Evolutionary conservation across 2,888 invertebrate species (phyloP).

Genomic region (Lasioglossum pauxillum): DNA sequence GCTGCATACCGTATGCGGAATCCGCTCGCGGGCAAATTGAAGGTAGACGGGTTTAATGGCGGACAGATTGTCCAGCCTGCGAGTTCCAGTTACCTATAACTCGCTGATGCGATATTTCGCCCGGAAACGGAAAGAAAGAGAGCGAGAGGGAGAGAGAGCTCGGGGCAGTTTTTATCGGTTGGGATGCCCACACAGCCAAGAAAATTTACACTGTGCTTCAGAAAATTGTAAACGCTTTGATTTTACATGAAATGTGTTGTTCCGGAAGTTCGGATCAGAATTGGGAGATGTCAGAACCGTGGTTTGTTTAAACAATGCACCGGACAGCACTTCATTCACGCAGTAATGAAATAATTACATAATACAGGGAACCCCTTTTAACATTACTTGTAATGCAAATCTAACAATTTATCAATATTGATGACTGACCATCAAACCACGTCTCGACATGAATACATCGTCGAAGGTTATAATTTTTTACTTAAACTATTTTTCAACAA

Average conservation of each 20-base stretch:
- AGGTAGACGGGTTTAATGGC: slow-evolving; percentile 65
- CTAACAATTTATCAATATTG: not conserved
- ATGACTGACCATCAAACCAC: not conserved
- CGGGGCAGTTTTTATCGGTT: not conserved
- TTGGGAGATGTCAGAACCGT: not conserved
- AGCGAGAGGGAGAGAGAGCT: not conserved
- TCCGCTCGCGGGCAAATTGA: slow-evolving; percentile 61
- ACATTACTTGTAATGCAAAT: not conserved
- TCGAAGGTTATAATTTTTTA: not conserved
- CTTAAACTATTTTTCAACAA: too few relatives aligned
- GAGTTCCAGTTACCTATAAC: slow-evolving; percentile 35
- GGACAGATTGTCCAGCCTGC: slow-evolving; percentile 57
- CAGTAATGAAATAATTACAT: not conserved
- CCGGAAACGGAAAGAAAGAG: slow-evolving; percentile 27
- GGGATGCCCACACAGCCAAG: not conserved
- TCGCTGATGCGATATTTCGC: slow-evolving; percentile 39
- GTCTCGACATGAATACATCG: not conserved
- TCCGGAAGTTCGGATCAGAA: not conserved
- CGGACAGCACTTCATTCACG: not conserved
- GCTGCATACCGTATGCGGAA: slow-evolving; percentile 29
- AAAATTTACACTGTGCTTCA: not conserved
- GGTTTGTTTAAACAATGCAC: not conserved
- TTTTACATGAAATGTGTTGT: not conserved
- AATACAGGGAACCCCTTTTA: not conserved
- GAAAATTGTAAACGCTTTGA: not conserved